phyloP scores from a whole-genome alignment of 2,888 invertebrate species.

The Julus scanicus region DNA sequence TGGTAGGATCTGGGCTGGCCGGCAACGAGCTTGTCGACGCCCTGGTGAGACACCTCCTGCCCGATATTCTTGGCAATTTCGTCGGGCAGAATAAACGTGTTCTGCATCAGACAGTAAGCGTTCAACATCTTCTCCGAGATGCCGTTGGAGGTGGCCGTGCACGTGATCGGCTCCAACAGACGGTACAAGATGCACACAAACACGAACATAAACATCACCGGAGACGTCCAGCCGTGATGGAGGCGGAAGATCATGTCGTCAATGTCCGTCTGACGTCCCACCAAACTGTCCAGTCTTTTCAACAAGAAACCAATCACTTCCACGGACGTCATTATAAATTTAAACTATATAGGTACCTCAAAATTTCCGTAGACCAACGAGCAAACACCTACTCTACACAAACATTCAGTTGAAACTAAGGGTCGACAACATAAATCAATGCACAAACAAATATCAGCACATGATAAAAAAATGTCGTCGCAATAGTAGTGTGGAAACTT shows the following conservation, averaged over 20 bases:
- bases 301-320: neutral
- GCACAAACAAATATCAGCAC: too few relatives aligned
- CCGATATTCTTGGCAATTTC: constrained; percentile 60
- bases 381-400: too few relatives aligned
- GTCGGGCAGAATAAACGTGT: constrained; percentile 61
- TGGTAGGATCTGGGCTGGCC: constrained; percentile 58
- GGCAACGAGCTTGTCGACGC: constrained; percentile 59
- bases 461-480: too few relatives aligned
- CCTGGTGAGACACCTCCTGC: constrained; percentile 60
- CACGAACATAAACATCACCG: neutral
- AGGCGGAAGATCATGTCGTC: constrained; percentile 24
- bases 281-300: neutral
- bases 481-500: too few relatives aligned
- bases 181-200: neutral
- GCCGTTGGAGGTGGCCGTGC: constrained; percentile 1
- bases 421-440: too few relatives aligned
- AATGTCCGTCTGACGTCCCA: neutral
- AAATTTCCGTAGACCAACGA: too few relatives aligned
- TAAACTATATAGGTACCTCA: too few relatives aligned
- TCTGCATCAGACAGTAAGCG: constrained; percentile 59
- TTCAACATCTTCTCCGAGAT: constrained; percentile 10
- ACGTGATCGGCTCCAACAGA: neutral
- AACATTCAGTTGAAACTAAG: too few relatives aligned
- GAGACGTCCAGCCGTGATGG: neutral
- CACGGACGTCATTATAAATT: neutral